Conservation (phyloP, 30 jellyfish, hydroid and myxozoan genomes). For the Phacellophora camtschatica region DNA sequence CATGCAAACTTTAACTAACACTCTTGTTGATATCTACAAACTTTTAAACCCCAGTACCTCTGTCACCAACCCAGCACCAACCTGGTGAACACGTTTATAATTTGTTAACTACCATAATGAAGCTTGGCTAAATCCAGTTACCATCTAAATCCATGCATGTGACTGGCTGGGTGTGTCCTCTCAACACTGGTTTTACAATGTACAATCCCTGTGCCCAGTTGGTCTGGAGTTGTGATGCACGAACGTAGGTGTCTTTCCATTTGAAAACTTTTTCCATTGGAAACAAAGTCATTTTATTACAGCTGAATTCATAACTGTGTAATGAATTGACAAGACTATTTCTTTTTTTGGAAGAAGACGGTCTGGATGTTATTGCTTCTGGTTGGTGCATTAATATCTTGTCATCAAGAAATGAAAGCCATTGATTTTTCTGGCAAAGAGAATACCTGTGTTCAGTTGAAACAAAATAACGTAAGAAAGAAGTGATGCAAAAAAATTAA, state of each 20-base stretch:
- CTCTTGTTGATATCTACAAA: too few species aligned
- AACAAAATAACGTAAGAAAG: background rate
- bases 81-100: too few species aligned
- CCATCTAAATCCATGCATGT: constrained; percentile 67
- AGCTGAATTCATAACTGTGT: background rate
- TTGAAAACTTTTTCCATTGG: background rate
- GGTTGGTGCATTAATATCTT: constrained; percentile 8
- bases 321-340: background rate
- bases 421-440: constrained; percentile 7
- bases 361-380: background rate
- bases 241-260: constrained; percentile 45
- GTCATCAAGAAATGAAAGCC: constrained; percentile 14
- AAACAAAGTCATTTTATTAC: background rate
- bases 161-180: constrained; percentile 71
- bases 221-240: constrained; percentile 20
- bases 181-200: constrained; percentile 51
- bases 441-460: background rate
- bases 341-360: background rate
- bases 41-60: too few species aligned
- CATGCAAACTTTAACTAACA: too few species aligned
- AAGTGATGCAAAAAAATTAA: background rate
- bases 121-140: too few species aligned
- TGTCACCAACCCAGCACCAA: too few species aligned
- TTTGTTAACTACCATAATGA: too few species aligned
- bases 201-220: constrained; percentile 52